These are phyloP conservation scores for Agelas oroides DNA, from an alignment of 37 sponge, comb jelly and placozoan species.

Conservation along the genomic window DNA sequence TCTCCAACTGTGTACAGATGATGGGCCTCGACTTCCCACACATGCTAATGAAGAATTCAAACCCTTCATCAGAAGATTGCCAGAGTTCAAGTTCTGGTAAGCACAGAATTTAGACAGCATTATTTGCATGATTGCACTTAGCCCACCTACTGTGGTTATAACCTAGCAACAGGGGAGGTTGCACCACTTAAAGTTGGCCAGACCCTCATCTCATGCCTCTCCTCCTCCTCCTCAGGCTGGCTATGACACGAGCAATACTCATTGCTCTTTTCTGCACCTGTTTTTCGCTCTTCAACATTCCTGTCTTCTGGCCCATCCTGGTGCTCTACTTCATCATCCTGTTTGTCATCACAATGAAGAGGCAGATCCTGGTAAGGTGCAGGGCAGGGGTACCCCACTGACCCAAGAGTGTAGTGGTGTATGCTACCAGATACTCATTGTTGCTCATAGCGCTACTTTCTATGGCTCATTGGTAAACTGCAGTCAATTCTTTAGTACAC, in stretches of 20 bases:
- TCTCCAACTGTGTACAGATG: conserved; percentile 39
- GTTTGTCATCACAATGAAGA: conserved; percentile 92
- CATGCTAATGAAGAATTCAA: conserved; percentile 87
- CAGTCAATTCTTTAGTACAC: too few species aligned
- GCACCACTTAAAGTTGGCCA: too few species aligned
- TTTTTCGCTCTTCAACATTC: conserved; percentile 89
- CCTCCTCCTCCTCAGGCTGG: conserved; percentile 52
- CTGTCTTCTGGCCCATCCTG: conserved; percentile 94
- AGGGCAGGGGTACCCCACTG: background rate
- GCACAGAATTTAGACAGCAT: too few species aligned
- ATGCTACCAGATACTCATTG: background rate
- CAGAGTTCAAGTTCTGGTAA: conserved; percentile 98
- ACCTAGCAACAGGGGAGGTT: too few species aligned
- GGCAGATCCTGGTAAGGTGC: conserved; percentile 87
- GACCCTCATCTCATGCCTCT: too few species aligned
- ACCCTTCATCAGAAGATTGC: conserved; percentile 91
- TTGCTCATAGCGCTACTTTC: too few species aligned
- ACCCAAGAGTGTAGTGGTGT: background rate
- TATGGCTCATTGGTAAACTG: too few species aligned
- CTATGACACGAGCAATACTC: conserved; percentile 64
- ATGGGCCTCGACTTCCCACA: conserved; percentile 91
- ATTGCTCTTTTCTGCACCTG: conserved; percentile 84
- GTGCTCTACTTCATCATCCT: conserved; percentile 90
- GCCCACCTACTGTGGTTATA: too few species aligned
- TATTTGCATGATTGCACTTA: background rate